A percentile compares a stretch with the other conserved stretches of the same genome.
Evolutionary conservation across 2,113 vertebrate genomes (phyloP).

Genomic region (Crotalus helleri): DNA sequence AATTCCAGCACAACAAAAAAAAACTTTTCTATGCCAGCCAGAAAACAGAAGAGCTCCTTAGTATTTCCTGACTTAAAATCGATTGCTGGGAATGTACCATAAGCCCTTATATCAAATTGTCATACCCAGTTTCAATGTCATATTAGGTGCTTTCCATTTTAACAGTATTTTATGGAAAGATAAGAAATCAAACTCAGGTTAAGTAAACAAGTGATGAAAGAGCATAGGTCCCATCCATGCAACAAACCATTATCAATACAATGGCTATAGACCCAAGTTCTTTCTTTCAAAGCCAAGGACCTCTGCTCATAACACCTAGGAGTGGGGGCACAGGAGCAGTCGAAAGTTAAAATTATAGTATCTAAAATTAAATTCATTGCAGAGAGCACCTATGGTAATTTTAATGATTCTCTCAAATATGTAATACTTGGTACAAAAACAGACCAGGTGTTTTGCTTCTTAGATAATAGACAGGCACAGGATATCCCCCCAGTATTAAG

Average conservation of each 20-base stretch:
- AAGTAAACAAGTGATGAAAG: neutral
- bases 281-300: neutral
- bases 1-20: neutral
- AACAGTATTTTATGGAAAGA: neutral
- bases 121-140: neutral
- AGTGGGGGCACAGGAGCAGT: neutral
- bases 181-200: neutral
- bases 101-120: neutral
- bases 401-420: neutral
- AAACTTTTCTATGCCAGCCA: neutral
- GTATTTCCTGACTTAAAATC: neutral
- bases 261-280: neutral
- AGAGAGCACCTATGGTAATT: neutral
- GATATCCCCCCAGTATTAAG: neutral
- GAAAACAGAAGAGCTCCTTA: neutral
- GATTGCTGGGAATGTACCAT: neutral
- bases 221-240: neutral
- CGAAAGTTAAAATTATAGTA: neutral
- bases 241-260: neutral
- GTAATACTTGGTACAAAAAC: neutral
- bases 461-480: slow-evolving; percentile 1
- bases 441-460: neutral
- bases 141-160: neutral
- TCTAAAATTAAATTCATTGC: neutral
- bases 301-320: neutral